phyloP scores from a whole-genome alignment of 1,140 invertebrate genomes.

The Drosophila pectinifera region DNA sequence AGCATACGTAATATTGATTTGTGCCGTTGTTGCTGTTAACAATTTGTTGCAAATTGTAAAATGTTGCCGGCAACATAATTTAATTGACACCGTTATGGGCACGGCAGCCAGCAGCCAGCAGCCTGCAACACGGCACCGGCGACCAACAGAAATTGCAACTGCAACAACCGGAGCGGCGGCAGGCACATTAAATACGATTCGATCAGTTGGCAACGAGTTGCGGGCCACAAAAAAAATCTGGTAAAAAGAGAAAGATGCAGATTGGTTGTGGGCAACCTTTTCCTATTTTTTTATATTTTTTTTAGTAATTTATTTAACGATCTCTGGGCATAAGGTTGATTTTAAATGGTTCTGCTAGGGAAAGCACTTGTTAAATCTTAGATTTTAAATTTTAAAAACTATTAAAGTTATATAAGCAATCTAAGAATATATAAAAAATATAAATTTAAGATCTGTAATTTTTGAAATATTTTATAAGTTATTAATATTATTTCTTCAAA shows the following conservation, averaged over 20 bases:
- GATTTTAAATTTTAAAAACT: too few species aligned
- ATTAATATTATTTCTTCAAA: too few species aligned
- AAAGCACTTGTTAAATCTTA: too few species aligned
- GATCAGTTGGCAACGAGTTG: slow-evolving; percentile 39
- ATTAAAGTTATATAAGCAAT: too few species aligned
- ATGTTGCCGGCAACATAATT: slow-evolving; percentile 81
- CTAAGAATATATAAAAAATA: too few species aligned
- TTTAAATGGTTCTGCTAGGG: background rate
- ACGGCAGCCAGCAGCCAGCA: slow-evolving; percentile 63
- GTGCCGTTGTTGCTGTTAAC: slow-evolving; percentile 68
- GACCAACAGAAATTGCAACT: slow-evolving; percentile 12
- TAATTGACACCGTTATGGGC: slow-evolving; percentile 81
- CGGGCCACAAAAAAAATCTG: slow-evolving; percentile 4
- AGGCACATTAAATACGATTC: slow-evolving; percentile 39
- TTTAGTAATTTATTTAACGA: slow-evolving; percentile 5
- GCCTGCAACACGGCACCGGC: slow-evolving; percentile 20
- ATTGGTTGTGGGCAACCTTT: slow-evolving; percentile 17
- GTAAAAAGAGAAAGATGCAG: slow-evolving; percentile 24
- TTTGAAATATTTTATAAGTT: too few species aligned
- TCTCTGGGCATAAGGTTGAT: background rate
- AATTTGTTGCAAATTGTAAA: slow-evolving; percentile 83
- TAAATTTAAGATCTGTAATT: too few species aligned
- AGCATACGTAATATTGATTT: slow-evolving; percentile 57
- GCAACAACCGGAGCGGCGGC: slow-evolving; percentile 22
- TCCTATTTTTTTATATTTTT: background rate